Conservation (phyloP, 1,140 invertebrate genomes). For the Drosophila chauvacae region DNA sequence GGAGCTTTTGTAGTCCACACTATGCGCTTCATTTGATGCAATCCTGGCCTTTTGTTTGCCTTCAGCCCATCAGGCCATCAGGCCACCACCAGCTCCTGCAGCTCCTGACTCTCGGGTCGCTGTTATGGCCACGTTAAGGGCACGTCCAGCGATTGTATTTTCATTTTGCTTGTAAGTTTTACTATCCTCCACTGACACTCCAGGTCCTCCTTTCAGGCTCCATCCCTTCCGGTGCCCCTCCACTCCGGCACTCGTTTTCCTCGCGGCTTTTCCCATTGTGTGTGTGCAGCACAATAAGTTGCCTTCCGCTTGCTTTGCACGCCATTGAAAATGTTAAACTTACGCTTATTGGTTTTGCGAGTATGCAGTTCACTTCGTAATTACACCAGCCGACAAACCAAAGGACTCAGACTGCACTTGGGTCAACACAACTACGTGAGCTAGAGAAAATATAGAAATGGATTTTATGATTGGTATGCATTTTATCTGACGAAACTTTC, state of each 20-base stretch:
- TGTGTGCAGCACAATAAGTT: constrained; percentile 39
- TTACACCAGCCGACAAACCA: constrained; percentile 38
- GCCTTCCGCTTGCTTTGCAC: constrained; percentile 29
- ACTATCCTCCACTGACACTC: constrained; percentile 48
- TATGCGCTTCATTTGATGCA: constrained; percentile 70
- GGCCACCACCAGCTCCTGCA: neutral
- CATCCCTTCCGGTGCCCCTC: neutral
- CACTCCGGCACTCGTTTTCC: constrained; percentile 35
- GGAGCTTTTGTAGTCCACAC: constrained; percentile 48
- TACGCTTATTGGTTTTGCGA: constrained; percentile 59
- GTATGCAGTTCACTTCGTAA: constrained; percentile 54
- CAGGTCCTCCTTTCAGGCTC: neutral
- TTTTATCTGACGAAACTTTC: neutral
- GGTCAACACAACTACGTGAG: neutral
- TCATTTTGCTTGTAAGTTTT: constrained; percentile 62
- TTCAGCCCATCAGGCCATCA: constrained; percentile 5
- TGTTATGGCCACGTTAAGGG: constrained; percentile 47
- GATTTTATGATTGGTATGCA: neutral
- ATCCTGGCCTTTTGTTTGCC: constrained; percentile 68
- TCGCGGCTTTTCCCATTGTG: constrained; percentile 28
- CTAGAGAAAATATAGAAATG: neutral
- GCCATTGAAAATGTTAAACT: constrained; percentile 61
- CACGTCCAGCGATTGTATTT: constrained; percentile 57
- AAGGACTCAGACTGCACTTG: constrained; percentile 1
- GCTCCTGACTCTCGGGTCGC: constrained; percentile 1